Evolutionary conservation across 2,888 invertebrate species (phyloP), one percentile per base, ranked within the genome.

Genomic region (Phaedon cochleariae): DNA sequence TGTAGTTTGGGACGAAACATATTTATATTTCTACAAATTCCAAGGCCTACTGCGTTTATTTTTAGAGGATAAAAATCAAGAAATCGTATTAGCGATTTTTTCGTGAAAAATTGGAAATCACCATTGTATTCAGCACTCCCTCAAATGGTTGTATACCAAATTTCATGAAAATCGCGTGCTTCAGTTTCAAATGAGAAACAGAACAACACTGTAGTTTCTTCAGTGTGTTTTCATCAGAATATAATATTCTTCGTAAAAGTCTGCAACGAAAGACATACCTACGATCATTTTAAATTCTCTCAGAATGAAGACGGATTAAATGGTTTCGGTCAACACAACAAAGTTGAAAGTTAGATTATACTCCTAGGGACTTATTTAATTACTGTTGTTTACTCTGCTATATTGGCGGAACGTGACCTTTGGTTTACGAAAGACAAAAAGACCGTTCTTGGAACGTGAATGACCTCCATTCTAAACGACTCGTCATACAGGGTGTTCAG

Each of bases 321-420:
- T 37, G n/a, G 17, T 21, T 55, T 41, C 10, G 31, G 37, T 22
- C 55, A 20, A 55, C 55, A 55, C 22, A 18, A 45, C 57, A 45
- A 46, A 57, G 45, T 57, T 21, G 26, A 26, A 37, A 17, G 57
- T 57, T 57, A 45, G 57, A 55, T 55, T 57, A 57, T 57, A 21
- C 51, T 45, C 15, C 26, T 15, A n/a, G 12, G 17, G 57, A 37
- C 45, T 57, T n/a, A 57, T 45, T 45, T 45, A 45, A 57, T 55
- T 55, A 55, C 55, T 22, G 26, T 57, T 57, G 57, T 57, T 57
- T 57, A 45, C 57, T 45, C 15, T 2, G 45, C 10, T 57, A 45
- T 57, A 57, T 46, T 57, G 57, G 45, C 12, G 45, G 57, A 57
- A 57, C 57, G 57, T 57, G 57, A 57, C 17, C 41, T 41, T 55